Evolutionary conservation across 1,140 invertebrate species (phyloP).

Genomic region (Temnothorax nylanderi): DNA sequence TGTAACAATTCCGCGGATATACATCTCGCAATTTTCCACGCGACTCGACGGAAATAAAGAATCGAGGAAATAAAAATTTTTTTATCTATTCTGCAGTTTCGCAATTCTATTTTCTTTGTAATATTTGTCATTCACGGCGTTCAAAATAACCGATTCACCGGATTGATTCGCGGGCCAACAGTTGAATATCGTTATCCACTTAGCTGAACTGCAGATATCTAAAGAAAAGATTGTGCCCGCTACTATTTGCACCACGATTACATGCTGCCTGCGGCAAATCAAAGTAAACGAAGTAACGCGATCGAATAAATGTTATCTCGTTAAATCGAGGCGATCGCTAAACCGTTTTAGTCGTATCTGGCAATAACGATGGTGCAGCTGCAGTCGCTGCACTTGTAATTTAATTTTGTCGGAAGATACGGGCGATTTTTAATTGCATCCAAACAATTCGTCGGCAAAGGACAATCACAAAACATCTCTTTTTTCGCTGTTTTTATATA

Average conservation of each 20-base stretch:
- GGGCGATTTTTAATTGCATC: slow-evolving; percentile 22
- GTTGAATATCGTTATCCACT: background rate
- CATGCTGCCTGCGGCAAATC: background rate
- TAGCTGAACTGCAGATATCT: background rate
- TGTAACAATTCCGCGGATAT: slow-evolving; percentile 33
- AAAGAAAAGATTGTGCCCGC: background rate
- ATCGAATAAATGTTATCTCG: slow-evolving; percentile 44
- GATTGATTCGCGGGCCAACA: background rate
- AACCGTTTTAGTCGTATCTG: slow-evolving; percentile 4
- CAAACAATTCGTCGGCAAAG: background rate
- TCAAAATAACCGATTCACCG: background rate
- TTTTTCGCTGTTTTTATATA: background rate
- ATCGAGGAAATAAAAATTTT: background rate
- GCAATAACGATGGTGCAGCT: slow-evolving; percentile 1
- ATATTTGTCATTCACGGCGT: background rate
- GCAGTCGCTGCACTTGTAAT: slow-evolving; percentile 28
- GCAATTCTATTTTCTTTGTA: background rate
- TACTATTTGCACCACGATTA: background rate
- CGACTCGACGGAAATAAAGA: background rate
- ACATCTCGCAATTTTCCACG: background rate
- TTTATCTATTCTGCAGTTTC: background rate
- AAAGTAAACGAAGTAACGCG: slow-evolving; percentile 24
- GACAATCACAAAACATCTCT: background rate
- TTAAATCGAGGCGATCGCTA: slow-evolving; percentile 37
- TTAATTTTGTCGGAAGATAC: slow-evolving; percentile 19